phyloP scores from a whole-genome alignment of 1,140 invertebrate genomes.

The Oreohelix idahoensis region DNA sequence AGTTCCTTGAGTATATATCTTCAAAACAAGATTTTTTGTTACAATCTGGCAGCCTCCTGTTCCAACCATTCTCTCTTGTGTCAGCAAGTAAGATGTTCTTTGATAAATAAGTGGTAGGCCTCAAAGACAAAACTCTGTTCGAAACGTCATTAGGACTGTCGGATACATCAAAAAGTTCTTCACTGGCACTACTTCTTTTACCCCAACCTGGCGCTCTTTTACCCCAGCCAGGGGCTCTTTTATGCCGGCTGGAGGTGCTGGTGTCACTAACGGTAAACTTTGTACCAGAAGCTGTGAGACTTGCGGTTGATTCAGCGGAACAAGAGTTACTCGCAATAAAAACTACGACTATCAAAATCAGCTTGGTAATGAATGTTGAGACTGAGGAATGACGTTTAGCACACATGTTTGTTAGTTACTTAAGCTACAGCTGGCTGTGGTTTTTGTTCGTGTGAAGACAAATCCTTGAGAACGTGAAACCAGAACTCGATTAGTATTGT shows the following conservation, averaged over 20 bases:
- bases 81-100: neutral
- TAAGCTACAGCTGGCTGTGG: neutral
- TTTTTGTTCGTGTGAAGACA: neutral
- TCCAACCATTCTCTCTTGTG: neutral
- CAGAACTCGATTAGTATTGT: no score
- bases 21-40: neutral
- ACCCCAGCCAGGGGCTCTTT: neutral
- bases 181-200: neutral
- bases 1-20: neutral
- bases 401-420: neutral
- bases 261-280: neutral
- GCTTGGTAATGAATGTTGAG: neutral
- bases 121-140: neutral
- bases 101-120: neutral
- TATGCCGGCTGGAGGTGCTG: neutral
- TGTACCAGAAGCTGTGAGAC: neutral
- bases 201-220: slow-evolving; percentile 12
- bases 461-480: neutral
- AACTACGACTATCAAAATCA: neutral
- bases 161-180: neutral
- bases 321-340: neutral
- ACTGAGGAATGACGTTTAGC: neutral
- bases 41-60: slow-evolving; percentile 18
- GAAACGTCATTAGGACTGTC: neutral
- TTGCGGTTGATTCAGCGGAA: neutral